Conservation (phyloP, 2,888 invertebrate genomes). For the Netelia inedita region DNA sequence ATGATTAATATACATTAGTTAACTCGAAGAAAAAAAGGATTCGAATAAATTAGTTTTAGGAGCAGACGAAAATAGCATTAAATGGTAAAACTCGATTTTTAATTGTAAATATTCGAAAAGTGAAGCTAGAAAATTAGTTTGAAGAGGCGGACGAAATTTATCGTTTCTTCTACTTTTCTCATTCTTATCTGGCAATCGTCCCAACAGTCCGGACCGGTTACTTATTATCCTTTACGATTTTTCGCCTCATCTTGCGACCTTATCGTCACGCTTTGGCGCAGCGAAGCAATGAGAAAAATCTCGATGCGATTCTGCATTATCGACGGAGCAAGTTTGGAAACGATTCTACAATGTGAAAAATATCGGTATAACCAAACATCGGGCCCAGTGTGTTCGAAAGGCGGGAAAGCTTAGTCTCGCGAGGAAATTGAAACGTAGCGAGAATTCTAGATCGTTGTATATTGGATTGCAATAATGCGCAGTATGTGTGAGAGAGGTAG, state of each 20-base stretch:
- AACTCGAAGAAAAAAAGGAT: too few species aligned
- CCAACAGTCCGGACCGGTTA: not conserved
- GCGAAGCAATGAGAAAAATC: constrained; percentile 42
- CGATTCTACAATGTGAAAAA: not conserved
- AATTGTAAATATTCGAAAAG: too few species aligned
- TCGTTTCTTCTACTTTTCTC: not conserved
- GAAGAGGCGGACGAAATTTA: not conserved
- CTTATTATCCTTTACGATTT: not conserved
- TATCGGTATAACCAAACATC: constrained; percentile 33
- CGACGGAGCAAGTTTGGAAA: constrained; percentile 16
- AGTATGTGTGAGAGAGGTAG: constrained; percentile 19
- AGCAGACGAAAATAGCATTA: too few species aligned
- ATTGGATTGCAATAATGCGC: constrained; percentile 70
- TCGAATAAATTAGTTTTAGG: too few species aligned
- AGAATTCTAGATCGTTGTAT: constrained; percentile 69
- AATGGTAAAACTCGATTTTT: too few species aligned
- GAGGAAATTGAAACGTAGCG: constrained; percentile 72
- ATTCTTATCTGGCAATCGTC: constrained; percentile 33
- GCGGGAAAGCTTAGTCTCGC: constrained; percentile 57
- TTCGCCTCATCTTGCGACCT: constrained; percentile 12
- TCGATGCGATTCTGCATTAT: constrained; percentile 28
- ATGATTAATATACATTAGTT: too few species aligned
- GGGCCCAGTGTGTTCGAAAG: constrained; percentile 42
- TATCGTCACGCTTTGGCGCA: constrained; percentile 28
- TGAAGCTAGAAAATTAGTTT: not conserved